Conservation (phyloP, 2,797 vertebrate species). For the Scarus forsteni region DNA sequence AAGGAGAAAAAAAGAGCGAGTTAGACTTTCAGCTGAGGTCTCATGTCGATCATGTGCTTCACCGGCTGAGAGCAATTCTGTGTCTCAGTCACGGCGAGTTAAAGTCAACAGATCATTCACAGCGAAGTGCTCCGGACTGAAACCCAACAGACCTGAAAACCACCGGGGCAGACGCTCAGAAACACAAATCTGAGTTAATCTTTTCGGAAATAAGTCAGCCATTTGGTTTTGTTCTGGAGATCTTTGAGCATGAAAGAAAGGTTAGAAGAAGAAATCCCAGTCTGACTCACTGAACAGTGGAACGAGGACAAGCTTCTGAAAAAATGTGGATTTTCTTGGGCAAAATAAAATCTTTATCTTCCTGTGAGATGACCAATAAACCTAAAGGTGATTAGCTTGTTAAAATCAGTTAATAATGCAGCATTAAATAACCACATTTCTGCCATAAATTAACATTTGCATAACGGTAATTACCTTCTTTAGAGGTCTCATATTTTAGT, state of each 20-base stretch:
- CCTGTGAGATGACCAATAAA: too few relatives aligned
- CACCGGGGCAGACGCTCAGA: neutral
- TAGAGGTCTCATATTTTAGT: too few relatives aligned
- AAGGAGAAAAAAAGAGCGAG: neutral
- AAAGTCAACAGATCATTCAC: conserved; percentile 34
- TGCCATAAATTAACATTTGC: too few relatives aligned
- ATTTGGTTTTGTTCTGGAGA: conserved; percentile 2
- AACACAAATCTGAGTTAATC: conserved; percentile 11
- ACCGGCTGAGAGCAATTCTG: conserved; percentile 34
- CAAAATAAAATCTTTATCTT: too few relatives aligned
- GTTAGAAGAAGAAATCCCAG: neutral
- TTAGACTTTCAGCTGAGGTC: conserved; percentile 39
- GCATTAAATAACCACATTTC: too few relatives aligned
- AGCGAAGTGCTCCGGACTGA: neutral
- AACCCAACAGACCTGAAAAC: conserved; percentile 3
- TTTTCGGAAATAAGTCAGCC: conserved; percentile 31
- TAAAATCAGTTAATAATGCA: too few relatives aligned
- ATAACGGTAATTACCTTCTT: too few relatives aligned
- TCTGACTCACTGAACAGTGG: neutral
- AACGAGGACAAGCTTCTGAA: neutral
- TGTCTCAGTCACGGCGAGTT: conserved; percentile 39
- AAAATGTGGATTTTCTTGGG: neutral
- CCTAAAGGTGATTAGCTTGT: too few relatives aligned
- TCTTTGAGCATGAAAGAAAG: neutral
- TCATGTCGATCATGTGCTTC: conserved; percentile 75